Evolutionary conservation across 2,797 vertebrate genomes (phyloP), one percentile per base, ranked within the genome.

Genomic region (Pipistrellus pygmaeus): DNA sequence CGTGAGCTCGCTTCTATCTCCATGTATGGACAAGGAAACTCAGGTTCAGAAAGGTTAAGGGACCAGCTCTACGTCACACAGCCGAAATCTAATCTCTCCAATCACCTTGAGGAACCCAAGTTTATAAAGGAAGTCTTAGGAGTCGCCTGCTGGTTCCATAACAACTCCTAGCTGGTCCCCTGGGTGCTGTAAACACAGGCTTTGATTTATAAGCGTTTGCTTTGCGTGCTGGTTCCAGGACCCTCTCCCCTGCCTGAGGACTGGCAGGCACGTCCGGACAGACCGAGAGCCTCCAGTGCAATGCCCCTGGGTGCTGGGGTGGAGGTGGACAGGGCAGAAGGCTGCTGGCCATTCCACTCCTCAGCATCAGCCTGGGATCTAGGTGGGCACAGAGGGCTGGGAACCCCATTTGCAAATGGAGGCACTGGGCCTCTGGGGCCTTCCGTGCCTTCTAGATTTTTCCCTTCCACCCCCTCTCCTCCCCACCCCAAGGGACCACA

Each of bases 11-110:
- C 57, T 82, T 76, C 64, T 6, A 13, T n/a, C 25, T 68, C 11
- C 20, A 38, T 55, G 27, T 66, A 20, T 69, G 64, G 48, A 57
- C 73, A 81, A 75, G 62, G n/a, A 44, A 76, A 27, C 32, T 53
- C 25, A 23, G 25, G 38, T 55, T 85, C 93, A 90, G 90, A 95
- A 85, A 91, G 77, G 77, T 35, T 72, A 17, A 23, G 51, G 25
- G 76, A 68, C 60, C 20, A n/a, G 25, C 71, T 64, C 32, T n/a
- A 64, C 44, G 18, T 30, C 78, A 48, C 88, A 64, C 83, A 92
- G 82, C 32, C 13, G 0, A 25, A 6, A 27, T 17, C 38, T 46
- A 4, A 66, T 51, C 55, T 66, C 69, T 30, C 71, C 21, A 30
- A 1, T 41, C 18, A 5, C 84, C 30, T 4, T 5, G 13, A 32